Evolutionary conservation across 2,113 vertebrate species (phyloP).

Genomic region (Halcyon senegalensis): DNA sequence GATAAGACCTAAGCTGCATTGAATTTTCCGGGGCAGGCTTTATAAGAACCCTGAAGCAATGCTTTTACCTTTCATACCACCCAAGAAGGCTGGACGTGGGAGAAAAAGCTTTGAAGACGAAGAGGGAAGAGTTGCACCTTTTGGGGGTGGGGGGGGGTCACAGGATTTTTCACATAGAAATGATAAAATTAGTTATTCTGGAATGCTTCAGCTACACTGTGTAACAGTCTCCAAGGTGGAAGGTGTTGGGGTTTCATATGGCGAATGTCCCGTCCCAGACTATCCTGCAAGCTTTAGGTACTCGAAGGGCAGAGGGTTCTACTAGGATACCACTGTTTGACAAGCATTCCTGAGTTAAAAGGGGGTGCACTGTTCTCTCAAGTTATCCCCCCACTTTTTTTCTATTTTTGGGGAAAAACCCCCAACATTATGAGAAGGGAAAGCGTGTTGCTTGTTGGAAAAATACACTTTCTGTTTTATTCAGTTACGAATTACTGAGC

Average conservation of each 20-base stretch:
- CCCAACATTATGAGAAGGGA: neutral
- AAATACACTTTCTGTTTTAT: neutral
- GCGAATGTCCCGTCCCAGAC: neutral
- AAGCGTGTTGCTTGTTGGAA: neutral
- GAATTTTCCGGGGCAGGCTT: neutral
- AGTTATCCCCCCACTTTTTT: neutral
- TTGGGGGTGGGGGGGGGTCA: accelerated
- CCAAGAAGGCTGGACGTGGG: accelerated
- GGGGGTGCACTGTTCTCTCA: neutral
- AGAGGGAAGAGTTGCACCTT: neutral
- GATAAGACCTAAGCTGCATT: neutral
- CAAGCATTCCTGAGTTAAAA: neutral
- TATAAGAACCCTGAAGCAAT: neutral
- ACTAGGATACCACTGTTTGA: too few species aligned
- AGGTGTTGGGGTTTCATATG: neutral
- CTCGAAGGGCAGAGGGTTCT: neutral
- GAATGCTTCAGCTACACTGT: neutral
- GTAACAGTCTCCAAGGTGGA: neutral
- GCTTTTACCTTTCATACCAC: neutral
- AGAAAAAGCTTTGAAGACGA: neutral
- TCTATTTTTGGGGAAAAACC: neutral
- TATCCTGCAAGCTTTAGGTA: neutral
- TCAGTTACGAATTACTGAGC: neutral
- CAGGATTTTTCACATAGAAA: neutral
- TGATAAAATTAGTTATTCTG: neutral